Base-by-base conservation (phyloP, 2,113 vertebrate genomes). In the Microcebus tavaratra region DNA sequence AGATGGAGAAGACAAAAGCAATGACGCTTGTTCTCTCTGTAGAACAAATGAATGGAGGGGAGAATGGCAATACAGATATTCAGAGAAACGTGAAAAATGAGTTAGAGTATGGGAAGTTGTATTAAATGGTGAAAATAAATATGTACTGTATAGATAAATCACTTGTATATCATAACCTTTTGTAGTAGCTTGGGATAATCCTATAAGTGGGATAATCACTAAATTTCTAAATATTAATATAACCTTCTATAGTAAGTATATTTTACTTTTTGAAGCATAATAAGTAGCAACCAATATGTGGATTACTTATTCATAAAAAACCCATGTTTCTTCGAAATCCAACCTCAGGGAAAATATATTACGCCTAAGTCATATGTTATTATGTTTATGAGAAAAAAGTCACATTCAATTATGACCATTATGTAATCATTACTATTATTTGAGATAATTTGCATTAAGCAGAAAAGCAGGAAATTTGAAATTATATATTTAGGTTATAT, bases 381-480 rank as follows among this genome's bases (percentile, higher is more conserved):
- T 78, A 91, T 55, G 86, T 94, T 83, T 50, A 63, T 39, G 9
- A 95, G n/a, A 67, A 48, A 90, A 84, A 88, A 79, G 1, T 91
- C 50, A 72, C 29, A 88, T 73, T 75, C 18, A 95, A 80, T 85
- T 65, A 88, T 45, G n/a, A 23, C 42, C 94, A 83, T 89, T 88
- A 67, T 65, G n/a, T 48, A 84, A 91, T 90, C 18, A 55, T 94
- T 73, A 94, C 15, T 50, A 81, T 73, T 73, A 80, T 76, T 57
- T 85, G 61, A 55, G 67, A 82, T 85, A 86, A 96, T 84, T 59
- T 95, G 12, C 42, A 92, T 70, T 94, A 70, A n/a, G 8, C 79
- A 93, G 63, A 80, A 95, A 89, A 68, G n/a, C 14, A 89, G 63
- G 27, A 34, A 94, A 95, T 72, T 81, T 93, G 34, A 96, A 93